Base-by-base conservation (phyloP, 2,113 vertebrate genomes). In the Mastomys coucha region DNA sequence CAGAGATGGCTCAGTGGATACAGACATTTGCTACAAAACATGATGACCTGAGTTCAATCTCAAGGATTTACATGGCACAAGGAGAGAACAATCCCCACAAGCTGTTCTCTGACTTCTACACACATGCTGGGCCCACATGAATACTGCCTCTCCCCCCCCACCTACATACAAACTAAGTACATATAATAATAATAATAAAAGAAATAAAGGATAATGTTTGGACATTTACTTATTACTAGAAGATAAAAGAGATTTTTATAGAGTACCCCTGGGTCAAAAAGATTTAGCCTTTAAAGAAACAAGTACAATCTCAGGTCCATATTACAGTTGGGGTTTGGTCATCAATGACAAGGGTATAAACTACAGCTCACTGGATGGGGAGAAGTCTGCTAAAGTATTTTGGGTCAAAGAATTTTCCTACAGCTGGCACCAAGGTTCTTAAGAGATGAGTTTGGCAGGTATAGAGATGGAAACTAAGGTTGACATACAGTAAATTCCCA, bases 61-160 rank as follows among this genome's bases (percentile, higher is more conserved):
- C 58, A 31, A 45, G 4, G 24, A 63, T 24, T 36, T 84, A 28
- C 10, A 14, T 31, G n/a, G 39, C 42, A 2, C 13, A 31, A 65
- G 24, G n/a, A 17, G 2, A 42, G 24, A 63, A 63, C 22, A 63
- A 63, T 28, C 7, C 51, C n/a, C 36, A 82, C 12, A 60, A 8
- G 24, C 39, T 82, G 33, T 85, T 16, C 81, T 45, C 58, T 65
- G 58, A 85, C 14, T 42, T 63, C 58, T 9, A 65, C 3, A 10
- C 13, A 42, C 2, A 26, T 85, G n/a, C 14, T 28, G 7, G 81
- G 24, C 24, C 24, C 14, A 95, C 36, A 36, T 42, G n/a, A 9
- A 42, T 13, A 11, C 53, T 11, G 0, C 19, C 4, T 20, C 17
- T 2, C 42, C 16, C 16, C 70, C 19, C 0, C 22, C 51, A 53